Evolutionary conservation across 1,140 invertebrate species (phyloP), one percentile per base, ranked within the genome.

Genomic region (Pissodes strobi): DNA sequence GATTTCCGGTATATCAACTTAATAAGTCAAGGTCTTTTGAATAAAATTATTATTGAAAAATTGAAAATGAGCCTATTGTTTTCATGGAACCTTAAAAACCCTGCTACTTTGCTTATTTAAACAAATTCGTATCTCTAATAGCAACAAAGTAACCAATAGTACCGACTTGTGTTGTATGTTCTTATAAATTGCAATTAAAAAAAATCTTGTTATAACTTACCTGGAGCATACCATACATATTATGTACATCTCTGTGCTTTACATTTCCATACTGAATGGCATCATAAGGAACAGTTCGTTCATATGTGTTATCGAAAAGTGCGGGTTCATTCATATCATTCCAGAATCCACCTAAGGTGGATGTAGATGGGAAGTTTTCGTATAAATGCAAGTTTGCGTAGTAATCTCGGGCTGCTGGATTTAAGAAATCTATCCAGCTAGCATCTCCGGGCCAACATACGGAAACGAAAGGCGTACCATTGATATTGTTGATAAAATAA

Each of bases 401-500:
- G 78, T 87, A 91, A 22, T 86, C 79, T 23, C 85, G 74, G 1
- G 88, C 85, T 59, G 78, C 82, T 0, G 87, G 86, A 70, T 88
- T 86, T 19, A 86, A 78, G 69, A 88, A 89, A 72, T 91, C 90
- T 8, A 87, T 79, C 76, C 87, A 91, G 30, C 81, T 82, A 10
- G 87, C 88, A 1, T 85, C 82, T 19, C 87, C 88, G 53, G 90
- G 89, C 90, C 90, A 92, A 72, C 90, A 74, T 15, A 34, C 37
- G 9, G 56, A 43, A 21, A 46, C 23, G n/a, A 57, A 57, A n/a
- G n/a, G n/a, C 79, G 90, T 92, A 19, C 90, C 93, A 80, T 98
- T 94, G 77, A 92, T 98, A 74, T 94, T 92, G 52, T 88, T 90
- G 15, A 91, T 91, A 72, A 96, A 88, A 70, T 95, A 97, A 60